phyloP scores from a whole-genome alignment of 2,888 invertebrate species.

The Calameuta idolon region DNA sequence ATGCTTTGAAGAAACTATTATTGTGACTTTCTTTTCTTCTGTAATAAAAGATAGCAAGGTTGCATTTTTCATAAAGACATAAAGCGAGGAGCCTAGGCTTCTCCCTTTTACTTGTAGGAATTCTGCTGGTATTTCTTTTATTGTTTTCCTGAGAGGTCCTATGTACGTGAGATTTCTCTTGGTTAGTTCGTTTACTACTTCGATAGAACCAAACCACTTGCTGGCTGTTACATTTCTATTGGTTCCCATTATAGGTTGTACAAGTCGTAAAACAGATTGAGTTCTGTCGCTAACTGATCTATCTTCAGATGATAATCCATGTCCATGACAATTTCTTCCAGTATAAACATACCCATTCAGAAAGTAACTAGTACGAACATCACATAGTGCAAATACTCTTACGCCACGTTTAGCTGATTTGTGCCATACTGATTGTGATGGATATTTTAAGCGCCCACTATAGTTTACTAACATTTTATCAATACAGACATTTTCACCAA shows the following conservation, averaged over 20 bases:
- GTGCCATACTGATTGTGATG: neutral
- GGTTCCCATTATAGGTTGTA: neutral
- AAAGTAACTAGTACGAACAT: neutral
- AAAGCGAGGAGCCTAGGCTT: neutral
- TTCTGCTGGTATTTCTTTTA: neutral
- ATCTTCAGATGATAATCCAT: neutral
- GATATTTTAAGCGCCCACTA: neutral
- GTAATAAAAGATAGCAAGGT: neutral
- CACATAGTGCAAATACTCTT: neutral
- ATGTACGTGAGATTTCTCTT: neutral
- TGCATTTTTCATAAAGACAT: neutral
- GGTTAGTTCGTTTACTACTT: neutral
- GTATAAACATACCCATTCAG: constrained; percentile 1
- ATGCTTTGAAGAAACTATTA: neutral
- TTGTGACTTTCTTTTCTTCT: neutral
- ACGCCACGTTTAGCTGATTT: neutral
- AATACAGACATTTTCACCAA: neutral
- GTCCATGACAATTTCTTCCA: neutral
- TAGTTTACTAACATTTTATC: neutral
- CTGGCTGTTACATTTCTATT: constrained; percentile 1
- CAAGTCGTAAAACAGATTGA: neutral
- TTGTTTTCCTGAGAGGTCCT: neutral
- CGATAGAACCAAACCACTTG: constrained; percentile 3
- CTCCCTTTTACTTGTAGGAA: neutral
- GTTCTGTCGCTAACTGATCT: neutral